phyloP scores from a whole-genome alignment of 2,888 invertebrate genomes.

The Drosophila tripunctata region DNA sequence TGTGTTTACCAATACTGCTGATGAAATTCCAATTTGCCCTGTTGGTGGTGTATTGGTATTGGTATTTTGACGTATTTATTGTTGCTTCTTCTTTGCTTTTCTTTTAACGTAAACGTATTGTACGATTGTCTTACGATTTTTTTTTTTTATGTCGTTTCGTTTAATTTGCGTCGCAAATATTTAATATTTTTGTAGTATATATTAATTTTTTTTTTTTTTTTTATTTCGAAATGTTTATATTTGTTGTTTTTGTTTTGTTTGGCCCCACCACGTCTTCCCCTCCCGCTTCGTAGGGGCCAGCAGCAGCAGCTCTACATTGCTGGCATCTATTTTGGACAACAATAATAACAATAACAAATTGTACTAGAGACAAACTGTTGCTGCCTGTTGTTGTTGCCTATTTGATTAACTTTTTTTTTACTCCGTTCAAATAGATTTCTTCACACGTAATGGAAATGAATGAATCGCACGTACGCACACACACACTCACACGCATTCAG shows the following conservation, averaged over 20 bases:
- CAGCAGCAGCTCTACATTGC: conserved; percentile 68
- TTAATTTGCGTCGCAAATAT: conserved; percentile 60
- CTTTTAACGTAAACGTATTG: conserved; percentile 40
- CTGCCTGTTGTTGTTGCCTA: conserved; percentile 43
- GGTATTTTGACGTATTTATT: conserved; percentile 58
- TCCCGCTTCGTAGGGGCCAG: conserved; percentile 62
- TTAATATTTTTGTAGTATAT: conserved; percentile 46
- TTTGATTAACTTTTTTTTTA: conserved; percentile 49
- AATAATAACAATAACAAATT: conserved; percentile 24
- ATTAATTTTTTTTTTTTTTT: conserved; percentile 4
- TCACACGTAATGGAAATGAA: conserved; percentile 73
- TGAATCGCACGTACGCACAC: conserved; percentile 68
- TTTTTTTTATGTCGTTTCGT: too few species aligned
- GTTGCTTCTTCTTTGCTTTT: conserved; percentile 52
- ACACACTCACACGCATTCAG: too few species aligned
- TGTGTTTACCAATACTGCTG: conserved; percentile 48
- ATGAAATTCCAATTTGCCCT: conserved; percentile 17
- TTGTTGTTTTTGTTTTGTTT: conserved; percentile 48
- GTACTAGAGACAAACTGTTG: conserved; percentile 50
- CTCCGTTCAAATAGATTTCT: conserved; percentile 42
- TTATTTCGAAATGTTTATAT: conserved; percentile 8
- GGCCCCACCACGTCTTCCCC: conserved; percentile 68
- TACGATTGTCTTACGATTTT: conserved; percentile 30
- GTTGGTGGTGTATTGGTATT: conserved; percentile 28
- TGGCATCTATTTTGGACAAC: conserved; percentile 56